phyloP scores from a whole-genome alignment of 2,113 vertebrate species.

The Ovibos moschatus region DNA sequence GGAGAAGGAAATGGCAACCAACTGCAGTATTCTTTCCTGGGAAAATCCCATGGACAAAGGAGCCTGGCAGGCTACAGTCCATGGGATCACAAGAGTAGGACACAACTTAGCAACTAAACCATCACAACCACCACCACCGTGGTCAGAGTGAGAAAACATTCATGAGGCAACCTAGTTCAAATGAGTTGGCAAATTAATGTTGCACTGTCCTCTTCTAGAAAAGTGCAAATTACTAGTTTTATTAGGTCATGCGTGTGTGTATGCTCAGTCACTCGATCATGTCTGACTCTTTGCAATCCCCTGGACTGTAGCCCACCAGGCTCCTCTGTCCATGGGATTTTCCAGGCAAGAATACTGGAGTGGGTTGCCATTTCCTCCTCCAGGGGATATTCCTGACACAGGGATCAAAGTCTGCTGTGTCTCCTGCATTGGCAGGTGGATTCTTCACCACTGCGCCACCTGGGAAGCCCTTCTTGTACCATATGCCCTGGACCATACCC shows the following conservation, averaged over 20 bases:
- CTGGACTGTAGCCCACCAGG: background rate
- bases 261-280: background rate
- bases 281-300: background rate
- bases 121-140: background rate
- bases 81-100: background rate
- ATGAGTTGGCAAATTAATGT: background rate
- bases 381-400: background rate
- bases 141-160: background rate
- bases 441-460: background rate
- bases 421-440: background rate
- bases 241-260: background rate
- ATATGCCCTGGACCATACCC: background rate
- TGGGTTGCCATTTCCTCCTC: background rate
- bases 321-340: background rate
- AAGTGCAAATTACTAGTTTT: background rate
- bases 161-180: background rate
- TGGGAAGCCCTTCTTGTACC: background rate
- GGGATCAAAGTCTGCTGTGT: background rate
- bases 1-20: background rate
- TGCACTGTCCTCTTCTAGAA: background rate
- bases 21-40: background rate
- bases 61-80: background rate
- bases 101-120: background rate
- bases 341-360: background rate
- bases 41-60: background rate